Evolutionary conservation across 1,140 invertebrate species (phyloP).

Genomic region (Microplitis demolitor): DNA sequence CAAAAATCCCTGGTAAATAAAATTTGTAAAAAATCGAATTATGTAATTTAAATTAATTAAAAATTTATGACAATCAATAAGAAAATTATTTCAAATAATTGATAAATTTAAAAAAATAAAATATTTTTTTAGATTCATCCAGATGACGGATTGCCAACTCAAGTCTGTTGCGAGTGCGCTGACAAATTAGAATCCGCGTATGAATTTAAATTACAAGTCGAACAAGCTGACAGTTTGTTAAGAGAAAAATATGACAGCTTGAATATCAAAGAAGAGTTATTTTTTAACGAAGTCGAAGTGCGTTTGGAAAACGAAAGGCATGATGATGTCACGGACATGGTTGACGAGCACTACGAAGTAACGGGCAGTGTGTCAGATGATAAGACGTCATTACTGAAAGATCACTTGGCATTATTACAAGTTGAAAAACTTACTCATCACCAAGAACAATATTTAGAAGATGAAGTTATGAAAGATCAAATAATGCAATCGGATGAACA

Average conservation of each 20-base stretch:
- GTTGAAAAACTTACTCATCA: conserved; percentile 45
- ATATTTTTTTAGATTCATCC: conserved; percentile 55
- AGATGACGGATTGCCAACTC: conserved; percentile 68
- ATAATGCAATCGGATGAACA: conserved; percentile 8
- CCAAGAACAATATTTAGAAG: conserved; percentile 24
- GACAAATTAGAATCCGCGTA: conserved; percentile 68
- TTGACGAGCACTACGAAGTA: conserved; percentile 39
- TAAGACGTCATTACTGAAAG: conserved; percentile 45
- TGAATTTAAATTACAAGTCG: conserved; percentile 69
- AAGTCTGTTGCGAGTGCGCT: conserved; percentile 66
- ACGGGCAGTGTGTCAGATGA: conserved; percentile 32
- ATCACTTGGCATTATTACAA: conserved; percentile 49
- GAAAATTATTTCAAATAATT: background rate
- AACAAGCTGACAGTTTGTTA: conserved; percentile 65
- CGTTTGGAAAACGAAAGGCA: conserved; percentile 44
- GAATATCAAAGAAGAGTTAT: conserved; percentile 53
- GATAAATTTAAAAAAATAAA: conserved; percentile 26
- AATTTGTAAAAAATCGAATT: too few species aligned
- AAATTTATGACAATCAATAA: too few species aligned
- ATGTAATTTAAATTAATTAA: too few species aligned
- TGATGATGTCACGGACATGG: conserved; percentile 35
- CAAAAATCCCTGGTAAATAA: too few species aligned
- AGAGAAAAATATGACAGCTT: conserved; percentile 60
- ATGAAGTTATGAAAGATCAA: conserved; percentile 12
- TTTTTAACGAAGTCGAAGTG: conserved; percentile 56